These are phyloP conservation scores for Petrocephalus microphthalmus DNA, from an alignment of 2,113 vertebrate species.

Conservation along the genomic window DNA sequence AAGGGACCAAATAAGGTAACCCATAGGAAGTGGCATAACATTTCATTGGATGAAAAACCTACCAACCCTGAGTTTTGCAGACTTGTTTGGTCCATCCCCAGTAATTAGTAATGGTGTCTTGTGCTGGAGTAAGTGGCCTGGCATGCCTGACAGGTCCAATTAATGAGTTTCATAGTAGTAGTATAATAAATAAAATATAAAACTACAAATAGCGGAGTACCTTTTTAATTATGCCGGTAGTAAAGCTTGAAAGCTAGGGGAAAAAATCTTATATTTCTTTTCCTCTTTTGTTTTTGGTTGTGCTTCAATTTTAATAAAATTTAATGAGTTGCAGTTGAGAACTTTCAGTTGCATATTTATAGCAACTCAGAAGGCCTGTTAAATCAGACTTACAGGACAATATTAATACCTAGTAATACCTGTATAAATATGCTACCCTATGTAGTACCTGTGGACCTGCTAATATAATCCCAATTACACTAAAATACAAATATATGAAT, in stretches of 20 bases:
- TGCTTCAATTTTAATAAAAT: neutral
- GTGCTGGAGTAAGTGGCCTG: neutral
- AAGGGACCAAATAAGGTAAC: neutral
- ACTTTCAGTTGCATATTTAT: neutral
- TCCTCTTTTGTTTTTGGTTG: neutral
- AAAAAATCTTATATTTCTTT: neutral
- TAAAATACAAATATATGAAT: neutral
- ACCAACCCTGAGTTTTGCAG: neutral
- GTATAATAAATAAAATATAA: neutral
- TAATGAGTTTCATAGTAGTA: neutral
- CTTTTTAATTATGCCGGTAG: neutral
- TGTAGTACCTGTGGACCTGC: neutral
- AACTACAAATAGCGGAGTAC: neutral
- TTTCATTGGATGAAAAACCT: neutral
- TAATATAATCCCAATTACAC: neutral
- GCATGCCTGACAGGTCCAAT: neutral
- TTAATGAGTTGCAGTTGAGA: neutral
- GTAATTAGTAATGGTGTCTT: neutral
- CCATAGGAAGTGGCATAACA: neutral
- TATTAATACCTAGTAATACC: neutral
- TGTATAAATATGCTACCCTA: neutral
- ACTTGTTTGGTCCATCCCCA: neutral
- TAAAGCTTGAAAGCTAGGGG: neutral
- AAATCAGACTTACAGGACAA: neutral
- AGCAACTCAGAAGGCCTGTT: neutral